Percentiles rank a stretch among this genome's conserved stretches.
phyloP scores from a whole-genome alignment of 2,797 vertebrate species.

The Agapornis canus region DNA sequence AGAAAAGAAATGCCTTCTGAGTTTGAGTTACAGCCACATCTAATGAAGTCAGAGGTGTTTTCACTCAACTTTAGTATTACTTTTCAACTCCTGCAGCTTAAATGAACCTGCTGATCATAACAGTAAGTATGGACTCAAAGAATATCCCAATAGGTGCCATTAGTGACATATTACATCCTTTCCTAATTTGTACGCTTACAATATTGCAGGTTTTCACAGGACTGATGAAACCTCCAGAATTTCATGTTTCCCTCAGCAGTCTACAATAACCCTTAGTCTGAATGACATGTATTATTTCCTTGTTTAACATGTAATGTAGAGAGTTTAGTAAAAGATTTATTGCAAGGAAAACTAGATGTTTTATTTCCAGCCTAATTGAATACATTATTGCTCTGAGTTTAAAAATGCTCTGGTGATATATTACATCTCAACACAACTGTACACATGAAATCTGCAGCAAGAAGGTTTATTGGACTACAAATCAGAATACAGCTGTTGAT shows the following conservation, averaged over 20 bases:
- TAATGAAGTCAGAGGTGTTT: conserved; percentile 79
- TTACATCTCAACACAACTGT: conserved; percentile 67
- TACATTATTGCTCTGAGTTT: conserved; percentile 78
- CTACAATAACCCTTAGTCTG: conserved; percentile 76
- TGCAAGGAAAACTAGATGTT: conserved; percentile 72
- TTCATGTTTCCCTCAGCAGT: conserved; percentile 80
- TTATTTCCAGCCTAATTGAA: conserved; percentile 80
- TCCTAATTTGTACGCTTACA: conserved; percentile 82
- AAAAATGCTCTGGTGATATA: conserved; percentile 74
- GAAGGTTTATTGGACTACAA: conserved; percentile 74
- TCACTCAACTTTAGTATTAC: conserved; percentile 71
- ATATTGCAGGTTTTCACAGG: conserved; percentile 70
- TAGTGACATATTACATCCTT: conserved; percentile 81
- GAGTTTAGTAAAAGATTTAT: conserved; percentile 79
- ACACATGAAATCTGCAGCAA: conserved; percentile 60
- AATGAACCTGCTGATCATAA: conserved; percentile 77
- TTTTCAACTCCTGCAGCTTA: conserved; percentile 78
- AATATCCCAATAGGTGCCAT: conserved; percentile 81
- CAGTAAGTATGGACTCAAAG: conserved; percentile 75
- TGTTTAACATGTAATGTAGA: conserved; percentile 72
- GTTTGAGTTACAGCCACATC: conserved; percentile 78
- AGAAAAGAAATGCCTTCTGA: conserved; percentile 76
- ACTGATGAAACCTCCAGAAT: conserved; percentile 80
- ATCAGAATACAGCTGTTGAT: conserved; percentile 75
- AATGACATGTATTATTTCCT: conserved; percentile 84